Percentiles rank a stretch among this genome's conserved stretches.
Evolutionary conservation across 2,797 vertebrate species (phyloP).

Genomic region (Tokudaia tokunoshimensis): DNA sequence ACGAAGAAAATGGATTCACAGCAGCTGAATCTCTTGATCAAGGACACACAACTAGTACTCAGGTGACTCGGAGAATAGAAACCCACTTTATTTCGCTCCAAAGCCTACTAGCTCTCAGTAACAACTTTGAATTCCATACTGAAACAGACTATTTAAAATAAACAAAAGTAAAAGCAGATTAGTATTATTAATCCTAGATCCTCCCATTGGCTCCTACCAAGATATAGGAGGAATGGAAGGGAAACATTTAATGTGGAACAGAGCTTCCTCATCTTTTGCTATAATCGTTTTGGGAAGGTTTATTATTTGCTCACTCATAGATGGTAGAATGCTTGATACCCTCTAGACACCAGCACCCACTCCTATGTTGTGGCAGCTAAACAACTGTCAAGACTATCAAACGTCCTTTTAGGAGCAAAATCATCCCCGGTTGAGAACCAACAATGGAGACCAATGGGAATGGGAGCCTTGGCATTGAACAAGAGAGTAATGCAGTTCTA

Average conservation of each 20-base stretch:
- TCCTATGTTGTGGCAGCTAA: not conserved
- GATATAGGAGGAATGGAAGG: rapidly evolving
- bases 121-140: not conserved
- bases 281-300: not conserved
- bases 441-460: not conserved
- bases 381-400: slow-evolving; percentile 1
- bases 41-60: not conserved
- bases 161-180: not conserved
- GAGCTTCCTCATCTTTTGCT: not conserved
- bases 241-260: not conserved
- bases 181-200: not conserved
- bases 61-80: not conserved
- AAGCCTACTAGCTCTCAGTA: not conserved
- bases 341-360: not conserved
- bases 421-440: not conserved
- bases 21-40: slow-evolving; percentile 52
- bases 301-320: not conserved
- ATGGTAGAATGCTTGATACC: not conserved
- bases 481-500: not conserved
- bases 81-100: not conserved
- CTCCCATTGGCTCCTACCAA: not conserved
- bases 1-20: not conserved
- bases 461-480: rapidly evolving
- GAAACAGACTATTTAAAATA: not conserved
- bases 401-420: not conserved